phyloP scores from a whole-genome alignment of 2,888 invertebrate species.

The Eupithecia abbreviata region DNA sequence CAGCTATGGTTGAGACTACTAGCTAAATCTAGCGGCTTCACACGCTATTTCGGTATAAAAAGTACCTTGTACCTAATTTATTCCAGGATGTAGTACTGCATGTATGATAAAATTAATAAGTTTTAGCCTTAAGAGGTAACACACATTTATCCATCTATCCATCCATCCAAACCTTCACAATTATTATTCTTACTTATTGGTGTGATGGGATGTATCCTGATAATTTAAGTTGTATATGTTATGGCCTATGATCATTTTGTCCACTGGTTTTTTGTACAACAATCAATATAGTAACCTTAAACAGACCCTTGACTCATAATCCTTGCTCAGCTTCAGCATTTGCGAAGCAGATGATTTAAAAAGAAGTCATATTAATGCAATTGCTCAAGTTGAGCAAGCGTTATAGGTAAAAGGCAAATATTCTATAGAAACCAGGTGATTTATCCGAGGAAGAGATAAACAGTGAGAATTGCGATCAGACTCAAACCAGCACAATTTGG shows the following conservation, averaged over 20 bases:
- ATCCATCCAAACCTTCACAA: too few species aligned
- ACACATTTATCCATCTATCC: too few species aligned
- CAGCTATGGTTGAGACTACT: neutral
- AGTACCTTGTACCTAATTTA: neutral
- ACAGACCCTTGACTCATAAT: neutral
- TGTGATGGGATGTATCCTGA: neutral
- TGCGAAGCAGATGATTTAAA: neutral
- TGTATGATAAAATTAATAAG: too few species aligned
- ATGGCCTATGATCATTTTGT: neutral
- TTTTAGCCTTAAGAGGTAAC: too few species aligned
- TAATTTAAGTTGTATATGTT: neutral
- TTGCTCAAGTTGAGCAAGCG: slow-evolving; percentile 5
- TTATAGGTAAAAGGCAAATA: slow-evolving; percentile 1
- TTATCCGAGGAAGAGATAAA: slow-evolving; percentile 72
- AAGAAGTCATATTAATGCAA: neutral
- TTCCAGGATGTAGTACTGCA: neutral
- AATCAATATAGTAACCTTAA: neutral
- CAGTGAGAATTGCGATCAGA: slow-evolving; percentile 60
- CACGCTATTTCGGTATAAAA: neutral
- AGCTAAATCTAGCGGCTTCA: neutral
- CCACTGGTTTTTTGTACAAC: neutral
- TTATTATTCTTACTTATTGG: neutral
- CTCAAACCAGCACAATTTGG: slow-evolving; percentile 64
- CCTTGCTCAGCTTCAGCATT: neutral
- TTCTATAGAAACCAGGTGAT: slow-evolving; percentile 67